Percentiles rank a stretch among this genome's conserved stretches.
These are phyloP conservation scores for Dermatemys mawii DNA, from an alignment of 2,113 vertebrate genomes.

Conservation along the genomic window DNA sequence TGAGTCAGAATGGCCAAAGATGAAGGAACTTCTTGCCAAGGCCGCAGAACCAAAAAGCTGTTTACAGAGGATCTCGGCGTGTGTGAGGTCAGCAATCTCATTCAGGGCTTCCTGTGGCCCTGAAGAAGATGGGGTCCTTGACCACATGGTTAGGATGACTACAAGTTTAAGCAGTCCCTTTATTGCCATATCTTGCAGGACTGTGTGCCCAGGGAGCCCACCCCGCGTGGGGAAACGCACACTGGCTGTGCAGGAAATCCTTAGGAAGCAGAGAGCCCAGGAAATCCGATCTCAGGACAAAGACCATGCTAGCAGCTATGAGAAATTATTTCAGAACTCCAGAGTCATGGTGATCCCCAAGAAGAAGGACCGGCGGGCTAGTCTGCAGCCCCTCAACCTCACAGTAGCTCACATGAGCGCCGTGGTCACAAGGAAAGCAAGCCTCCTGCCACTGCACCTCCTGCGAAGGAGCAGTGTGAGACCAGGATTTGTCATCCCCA, in stretches of 20 bases:
- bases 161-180: conserved; percentile 89
- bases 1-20: conserved; percentile 87
- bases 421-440: conserved; percentile 79
- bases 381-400: conserved; percentile 75
- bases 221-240: conserved; percentile 89
- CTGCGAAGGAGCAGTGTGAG: conserved; percentile 89
- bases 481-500: conserved; percentile 88
- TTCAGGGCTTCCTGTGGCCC: conserved; percentile 82
- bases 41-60: conserved; percentile 86
- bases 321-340: conserved; percentile 84
- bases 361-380: conserved; percentile 78
- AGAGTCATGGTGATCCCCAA: conserved; percentile 74
- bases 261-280: conserved; percentile 77
- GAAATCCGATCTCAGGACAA: conserved; percentile 74
- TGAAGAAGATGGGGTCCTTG: conserved; percentile 87
- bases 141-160: conserved; percentile 94
- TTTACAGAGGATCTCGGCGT: conserved; percentile 84
- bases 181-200: conserved; percentile 85
- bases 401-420: neutral
- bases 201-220: conserved; percentile 89
- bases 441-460: conserved; percentile 86
- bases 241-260: conserved; percentile 89
- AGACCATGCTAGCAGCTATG: conserved; percentile 66
- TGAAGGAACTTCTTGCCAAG: conserved; percentile 82
- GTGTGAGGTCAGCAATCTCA: conserved; percentile 78